These are phyloP conservation scores for Nephrotoma guestfalica DNA, from an alignment of 2,888 invertebrate genomes.

Conservation along the genomic window DNA sequence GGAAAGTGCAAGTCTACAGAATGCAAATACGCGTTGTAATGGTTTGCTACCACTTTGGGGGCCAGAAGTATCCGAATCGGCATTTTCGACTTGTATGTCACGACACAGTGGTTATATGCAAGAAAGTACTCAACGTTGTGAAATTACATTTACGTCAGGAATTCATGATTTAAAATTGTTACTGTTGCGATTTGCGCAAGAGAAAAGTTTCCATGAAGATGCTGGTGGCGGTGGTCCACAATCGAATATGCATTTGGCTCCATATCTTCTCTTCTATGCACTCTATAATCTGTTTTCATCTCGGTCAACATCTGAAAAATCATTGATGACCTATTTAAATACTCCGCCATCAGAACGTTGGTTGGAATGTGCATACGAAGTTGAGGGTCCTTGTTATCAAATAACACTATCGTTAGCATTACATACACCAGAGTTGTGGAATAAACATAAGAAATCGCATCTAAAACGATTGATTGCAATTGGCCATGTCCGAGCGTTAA, in stretches of 20 bases:
- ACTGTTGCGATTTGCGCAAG: conserved; percentile 77
- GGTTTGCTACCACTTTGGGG: conserved; percentile 94
- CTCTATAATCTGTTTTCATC: conserved; percentile 87
- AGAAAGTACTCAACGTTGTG: conserved; percentile 32
- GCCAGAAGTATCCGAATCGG: conserved; percentile 81
- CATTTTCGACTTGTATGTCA: conserved; percentile 86
- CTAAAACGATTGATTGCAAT: conserved; percentile 60
- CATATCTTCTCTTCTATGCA: conserved; percentile 86
- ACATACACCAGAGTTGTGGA: conserved; percentile 67
- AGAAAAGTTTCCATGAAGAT: conserved; percentile 93
- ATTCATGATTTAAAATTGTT: conserved; percentile 88
- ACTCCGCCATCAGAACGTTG: conserved; percentile 44
- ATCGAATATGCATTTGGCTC: conserved; percentile 93
- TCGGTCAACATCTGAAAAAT: conserved; percentile 55
- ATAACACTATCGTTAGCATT: conserved; percentile 65
- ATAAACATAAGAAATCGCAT: conserved; percentile 49
- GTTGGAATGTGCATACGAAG: conserved; percentile 74
- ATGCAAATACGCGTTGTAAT: conserved; percentile 96
- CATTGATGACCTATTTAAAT: conserved; percentile 57
- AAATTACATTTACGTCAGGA: conserved; percentile 35
- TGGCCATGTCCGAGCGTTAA: conserved; percentile 64
- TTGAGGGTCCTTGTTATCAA: conserved; percentile 87
- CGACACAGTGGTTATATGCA: conserved; percentile 76
- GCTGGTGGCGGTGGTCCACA: conserved; percentile 94
- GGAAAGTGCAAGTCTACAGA: conserved; percentile 96